phyloP scores from a whole-genome alignment of 2,888 invertebrate species.

The Cephus nigrinus region DNA sequence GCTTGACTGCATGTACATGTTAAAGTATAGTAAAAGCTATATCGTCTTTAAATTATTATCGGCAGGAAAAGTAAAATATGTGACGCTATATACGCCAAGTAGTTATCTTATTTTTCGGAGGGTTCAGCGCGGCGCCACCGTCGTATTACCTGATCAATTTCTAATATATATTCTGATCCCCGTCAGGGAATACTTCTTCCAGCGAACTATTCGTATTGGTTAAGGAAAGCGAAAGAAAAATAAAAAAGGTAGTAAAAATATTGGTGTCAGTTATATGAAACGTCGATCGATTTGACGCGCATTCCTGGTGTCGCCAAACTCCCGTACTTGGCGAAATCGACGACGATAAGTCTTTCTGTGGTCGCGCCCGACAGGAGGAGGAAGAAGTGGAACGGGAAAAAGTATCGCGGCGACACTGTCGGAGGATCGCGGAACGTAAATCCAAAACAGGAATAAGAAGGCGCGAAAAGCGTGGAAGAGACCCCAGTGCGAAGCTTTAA shows the following conservation, averaged over 20 bases:
- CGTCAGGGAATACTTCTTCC: background rate
- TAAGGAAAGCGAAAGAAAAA: background rate
- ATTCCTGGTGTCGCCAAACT: background rate
- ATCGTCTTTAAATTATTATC: background rate
- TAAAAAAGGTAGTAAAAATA: background rate
- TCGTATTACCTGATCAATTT: background rate
- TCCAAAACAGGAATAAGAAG: conserved; percentile 32
- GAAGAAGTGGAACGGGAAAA: background rate
- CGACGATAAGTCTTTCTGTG: background rate
- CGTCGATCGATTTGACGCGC: background rate
- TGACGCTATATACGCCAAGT: conserved; percentile 19
- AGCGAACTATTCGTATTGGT: background rate
- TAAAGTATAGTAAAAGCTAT: background rate
- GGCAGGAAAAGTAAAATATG: conserved; percentile 27
- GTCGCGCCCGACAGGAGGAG: background rate
- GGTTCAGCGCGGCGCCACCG: background rate
- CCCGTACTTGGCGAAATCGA: background rate
- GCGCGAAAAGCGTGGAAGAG: conserved; percentile 2
- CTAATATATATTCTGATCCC: background rate
- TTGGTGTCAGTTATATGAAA: background rate
- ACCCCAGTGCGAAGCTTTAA: conserved; percentile 23
- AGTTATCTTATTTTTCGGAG: background rate
- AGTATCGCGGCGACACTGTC: background rate
- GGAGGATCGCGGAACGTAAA: conserved; percentile 18
- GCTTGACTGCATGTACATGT: background rate